Evolutionary conservation across 2,888 invertebrate species (phyloP), one percentile per base, ranked within the genome.

Genomic region (Cerastis leucographa): DNA sequence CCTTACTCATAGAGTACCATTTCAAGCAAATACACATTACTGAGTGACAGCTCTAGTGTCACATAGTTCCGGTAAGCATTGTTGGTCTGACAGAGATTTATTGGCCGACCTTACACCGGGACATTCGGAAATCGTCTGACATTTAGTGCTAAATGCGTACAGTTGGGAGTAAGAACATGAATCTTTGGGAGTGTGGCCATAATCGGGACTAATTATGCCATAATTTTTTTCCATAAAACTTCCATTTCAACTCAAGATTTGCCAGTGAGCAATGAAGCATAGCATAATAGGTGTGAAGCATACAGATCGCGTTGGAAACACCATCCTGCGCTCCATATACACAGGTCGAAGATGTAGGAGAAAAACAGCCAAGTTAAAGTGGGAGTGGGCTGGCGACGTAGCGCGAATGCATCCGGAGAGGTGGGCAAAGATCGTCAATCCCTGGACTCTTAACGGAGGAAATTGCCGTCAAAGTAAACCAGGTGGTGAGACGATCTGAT

Each of bases 31-130:
- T 86, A 80, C 80, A 81, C 80, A 84, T 88, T 81, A 88, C 73
- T 29, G 56, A 71, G 71, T 85, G 87, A 88, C 76, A 71, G 75
- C 59, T 65, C 73, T 72, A 79, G 85, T 84, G 88, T 87, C 88
- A 84, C 75, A 29, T 49, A 68, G 79, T 88, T 85, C 87, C 87
- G 88, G 82, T 25, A 35, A 46, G 74, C 83, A 88, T 87, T 87
- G 87, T 87, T 71, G 64, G 29, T 4, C 19, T 11, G 87, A 85
- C 88, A 75, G 76, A 83, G 87, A 87, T 87, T 88, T 88, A 87
- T 87, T 78, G 71, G 59, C 14, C 69, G 67, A 61, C 71, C 75
- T 73, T 71, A 74, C 56, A 12, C 62, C 54, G 69, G 72, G 74
- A 71, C 76, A 76, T 77, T 78, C 75, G 86, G 86, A 87, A 83